A percentile compares a stretch with the other conserved stretches of the same genome.
Evolutionary conservation across 2,888 invertebrate species (phyloP).

Genomic region (Trisateles emortualis): DNA sequence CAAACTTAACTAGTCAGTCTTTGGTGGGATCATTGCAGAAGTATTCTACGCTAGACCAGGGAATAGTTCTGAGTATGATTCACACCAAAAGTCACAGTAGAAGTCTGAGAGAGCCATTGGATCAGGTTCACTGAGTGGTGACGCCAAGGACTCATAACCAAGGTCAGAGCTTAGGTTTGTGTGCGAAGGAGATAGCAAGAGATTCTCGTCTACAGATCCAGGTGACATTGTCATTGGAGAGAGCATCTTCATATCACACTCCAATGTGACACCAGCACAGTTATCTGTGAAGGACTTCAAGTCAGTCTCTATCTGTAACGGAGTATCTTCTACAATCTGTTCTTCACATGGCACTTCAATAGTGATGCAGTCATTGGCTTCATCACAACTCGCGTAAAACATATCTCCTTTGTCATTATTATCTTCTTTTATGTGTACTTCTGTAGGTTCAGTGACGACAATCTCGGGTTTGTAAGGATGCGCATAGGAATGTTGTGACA

Average conservation of each 20-base stretch:
- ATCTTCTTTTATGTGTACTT: slow-evolving; percentile 68
- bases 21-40: slow-evolving; percentile 72
- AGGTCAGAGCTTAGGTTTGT: slow-evolving; percentile 78
- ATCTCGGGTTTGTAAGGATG: slow-evolving; percentile 76
- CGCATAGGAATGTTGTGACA: slow-evolving; percentile 83
- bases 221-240: slow-evolving; percentile 79
- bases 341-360: slow-evolving; percentile 90
- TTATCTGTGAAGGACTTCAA: slow-evolving; percentile 58
- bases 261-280: slow-evolving; percentile 61
- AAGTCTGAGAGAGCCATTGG: slow-evolving; percentile 87
- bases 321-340: slow-evolving; percentile 72
- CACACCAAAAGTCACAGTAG: slow-evolving; percentile 93
- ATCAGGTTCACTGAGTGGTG: slow-evolving; percentile 80
- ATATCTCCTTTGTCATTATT: slow-evolving; percentile 86
- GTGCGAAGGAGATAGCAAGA: slow-evolving; percentile 77
- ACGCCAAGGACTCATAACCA: slow-evolving; percentile 82
- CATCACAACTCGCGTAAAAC: slow-evolving; percentile 91
- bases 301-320: slow-evolving; percentile 67
- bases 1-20: slow-evolving; percentile 80
- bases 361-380: slow-evolving; percentile 91
- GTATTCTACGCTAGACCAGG: slow-evolving; percentile 88
- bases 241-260: slow-evolving; percentile 78
- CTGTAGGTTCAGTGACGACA: slow-evolving; percentile 39
- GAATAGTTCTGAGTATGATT: slow-evolving; percentile 92
- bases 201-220: slow-evolving; percentile 68